Evolutionary conservation across 2,797 vertebrate genomes (phyloP), one percentile per base, ranked within the genome.

Genomic region (Miichthys miiuy): DNA sequence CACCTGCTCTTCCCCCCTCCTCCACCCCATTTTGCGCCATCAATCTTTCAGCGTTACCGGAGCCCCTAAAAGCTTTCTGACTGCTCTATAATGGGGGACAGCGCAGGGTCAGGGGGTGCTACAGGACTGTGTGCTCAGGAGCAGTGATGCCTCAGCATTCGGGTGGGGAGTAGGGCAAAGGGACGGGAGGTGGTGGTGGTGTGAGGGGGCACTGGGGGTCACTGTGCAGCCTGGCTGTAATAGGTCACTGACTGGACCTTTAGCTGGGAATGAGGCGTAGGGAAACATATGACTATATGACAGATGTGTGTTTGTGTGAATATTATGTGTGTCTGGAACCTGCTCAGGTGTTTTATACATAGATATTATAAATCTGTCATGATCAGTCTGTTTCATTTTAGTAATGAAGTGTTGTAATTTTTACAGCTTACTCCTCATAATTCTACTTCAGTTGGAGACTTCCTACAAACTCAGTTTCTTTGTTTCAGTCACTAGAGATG

Each of bases 41-140:
- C 95, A 95, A 95, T 96, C 95, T 96, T 95, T 95, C 93, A 94
- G 95, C 89, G 91, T 95, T 95, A 94, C 93, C 90, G 89, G 91
- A 94, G 91, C 92, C 92, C 94, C 95, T 96, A 96, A 96, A 96
- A 96, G 95, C 94, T 95, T 96, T 96, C 94, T 96, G 95, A 96
- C 94, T 96, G 92, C 89, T 91, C 90, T 93, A 95, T 95, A 96
- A 96, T 96, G 93, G 95, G 93, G 94, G 92, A 95, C 94, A 95
- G 92, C 87, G 84, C 72, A 84, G 93, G 95, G 95, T 95, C 95
- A 96, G 92, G 83, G 89, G 93, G 91, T 77, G 91, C 91, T 90
- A 79, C 92, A 85, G 90, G 92, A 93, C 93, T 93, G 92, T 91
- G 91, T 93, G 91, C 90, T 91, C 91, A 89, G 87, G 65, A 90